Evolutionary conservation across 1,140 invertebrate species (phyloP).

Genomic region (Elysia chlorotica): DNA sequence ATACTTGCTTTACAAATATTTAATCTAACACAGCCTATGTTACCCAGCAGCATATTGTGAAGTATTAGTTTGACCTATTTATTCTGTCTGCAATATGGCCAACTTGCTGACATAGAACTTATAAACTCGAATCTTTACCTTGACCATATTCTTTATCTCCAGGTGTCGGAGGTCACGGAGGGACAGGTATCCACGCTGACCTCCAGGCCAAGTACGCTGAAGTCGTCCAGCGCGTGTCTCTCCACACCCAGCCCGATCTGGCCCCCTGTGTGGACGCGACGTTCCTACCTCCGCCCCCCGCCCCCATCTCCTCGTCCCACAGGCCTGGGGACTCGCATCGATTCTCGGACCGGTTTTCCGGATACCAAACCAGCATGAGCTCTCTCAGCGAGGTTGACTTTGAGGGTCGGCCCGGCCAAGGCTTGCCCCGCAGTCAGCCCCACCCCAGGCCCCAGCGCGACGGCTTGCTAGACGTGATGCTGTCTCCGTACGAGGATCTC

Average conservation of each 20-base stretch:
- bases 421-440: no score
- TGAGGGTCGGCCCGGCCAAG: neutral
- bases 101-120: no score
- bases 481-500: conserved; percentile 21
- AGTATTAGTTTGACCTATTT: no score
- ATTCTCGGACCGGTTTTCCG: no score
- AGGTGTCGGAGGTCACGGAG: conserved; percentile 65
- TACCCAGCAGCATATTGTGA: no score
- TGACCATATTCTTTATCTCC: no score
- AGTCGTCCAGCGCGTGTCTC: conserved; percentile 54
- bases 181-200: conserved; percentile 62
- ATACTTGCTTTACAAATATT: no score
- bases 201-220: conserved; percentile 61
- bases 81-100: no score
- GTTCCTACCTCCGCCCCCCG: neutral
- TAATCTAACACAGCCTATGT: no score
- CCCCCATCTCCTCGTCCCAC: neutral
- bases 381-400: conserved; percentile 23
- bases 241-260: conserved; percentile 38
- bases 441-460: no score
- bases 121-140: no score
- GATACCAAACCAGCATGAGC: conserved; percentile 12
- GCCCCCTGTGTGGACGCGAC: conserved; percentile 32
- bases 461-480: conserved; percentile 27
- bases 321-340: no score